These are phyloP conservation scores for Diadophis punctatus DNA, from an alignment of 2,113 vertebrate genomes.

Conservation along the genomic window DNA sequence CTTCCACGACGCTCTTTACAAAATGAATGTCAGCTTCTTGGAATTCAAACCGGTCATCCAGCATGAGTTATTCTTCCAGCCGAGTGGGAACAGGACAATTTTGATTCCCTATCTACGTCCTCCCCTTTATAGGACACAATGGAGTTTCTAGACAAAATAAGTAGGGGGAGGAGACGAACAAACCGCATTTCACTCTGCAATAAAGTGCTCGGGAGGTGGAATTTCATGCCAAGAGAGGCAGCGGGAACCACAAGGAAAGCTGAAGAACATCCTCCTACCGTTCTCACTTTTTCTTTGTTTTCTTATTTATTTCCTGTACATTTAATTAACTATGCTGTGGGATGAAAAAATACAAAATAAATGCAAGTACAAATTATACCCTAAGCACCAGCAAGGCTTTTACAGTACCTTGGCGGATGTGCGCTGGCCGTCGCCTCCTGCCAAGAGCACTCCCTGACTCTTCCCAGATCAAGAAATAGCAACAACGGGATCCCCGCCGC, in stretches of 20 bases:
- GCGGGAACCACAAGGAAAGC: background rate
- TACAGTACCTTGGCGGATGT: slow-evolving; percentile 20
- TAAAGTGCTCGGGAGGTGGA: background rate
- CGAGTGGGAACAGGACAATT: background rate
- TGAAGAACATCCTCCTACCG: background rate
- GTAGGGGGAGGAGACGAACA: background rate
- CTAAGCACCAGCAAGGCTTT: background rate
- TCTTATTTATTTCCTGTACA: background rate
- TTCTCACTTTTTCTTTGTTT: background rate
- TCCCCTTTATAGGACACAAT: background rate
- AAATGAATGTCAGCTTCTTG: background rate
- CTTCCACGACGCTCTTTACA: background rate
- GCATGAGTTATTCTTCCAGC: background rate
- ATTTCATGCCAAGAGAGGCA: background rate
- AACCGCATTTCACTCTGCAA: background rate
- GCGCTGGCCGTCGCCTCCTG: background rate
- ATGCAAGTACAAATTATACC: background rate
- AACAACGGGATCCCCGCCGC: background rate
- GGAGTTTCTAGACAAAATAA: background rate
- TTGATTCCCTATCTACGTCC: no score
- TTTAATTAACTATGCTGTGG: background rate
- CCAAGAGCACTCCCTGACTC: background rate
- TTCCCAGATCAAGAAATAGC: background rate
- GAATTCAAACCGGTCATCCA: background rate
- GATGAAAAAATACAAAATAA: background rate